Conservation (phyloP, 2,888 invertebrate species). For the Thymelicus acteon region DNA sequence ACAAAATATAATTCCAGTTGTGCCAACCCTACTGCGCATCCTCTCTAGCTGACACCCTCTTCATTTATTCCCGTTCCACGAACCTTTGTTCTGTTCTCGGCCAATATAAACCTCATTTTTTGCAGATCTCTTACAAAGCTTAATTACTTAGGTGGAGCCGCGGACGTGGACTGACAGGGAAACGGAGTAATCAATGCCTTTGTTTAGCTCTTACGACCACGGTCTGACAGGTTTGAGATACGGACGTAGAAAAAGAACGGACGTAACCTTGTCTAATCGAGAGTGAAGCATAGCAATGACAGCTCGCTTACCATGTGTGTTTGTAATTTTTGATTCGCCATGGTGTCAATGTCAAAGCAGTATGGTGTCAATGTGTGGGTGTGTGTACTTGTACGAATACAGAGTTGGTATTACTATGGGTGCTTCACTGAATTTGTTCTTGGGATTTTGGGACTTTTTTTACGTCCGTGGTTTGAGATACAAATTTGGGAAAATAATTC, state of each 20-base stretch:
- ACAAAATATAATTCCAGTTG: not conserved
- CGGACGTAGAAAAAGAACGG: too few species aligned
- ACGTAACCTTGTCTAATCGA: too few species aligned
- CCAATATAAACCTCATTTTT: conserved; percentile 38
- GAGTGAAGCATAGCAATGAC: too few species aligned
- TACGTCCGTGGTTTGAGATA: not conserved
- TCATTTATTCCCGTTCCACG: conserved; percentile 34
- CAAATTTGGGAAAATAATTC: not conserved
- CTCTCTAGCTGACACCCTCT: conserved; percentile 35
- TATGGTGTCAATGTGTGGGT: too few species aligned
- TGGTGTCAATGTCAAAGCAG: too few species aligned
- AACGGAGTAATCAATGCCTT: conserved; percentile 32
- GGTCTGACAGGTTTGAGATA: not conserved
- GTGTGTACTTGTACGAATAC: too few species aligned
- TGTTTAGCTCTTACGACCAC: conserved; percentile 16
- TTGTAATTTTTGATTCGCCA: too few species aligned
- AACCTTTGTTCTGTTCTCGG: conserved; percentile 37
- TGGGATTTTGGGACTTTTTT: too few species aligned
- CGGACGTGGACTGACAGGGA: conserved; percentile 24
- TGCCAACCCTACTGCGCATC: conserved; percentile 20
- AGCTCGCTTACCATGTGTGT: too few species aligned
- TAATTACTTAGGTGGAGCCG: conserved; percentile 36
- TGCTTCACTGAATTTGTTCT: too few species aligned
- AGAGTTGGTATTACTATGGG: too few species aligned
- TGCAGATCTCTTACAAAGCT: conserved; percentile 34